Conservation (phyloP, 2,888 invertebrate genomes). For the Megamerina dolium region DNA sequence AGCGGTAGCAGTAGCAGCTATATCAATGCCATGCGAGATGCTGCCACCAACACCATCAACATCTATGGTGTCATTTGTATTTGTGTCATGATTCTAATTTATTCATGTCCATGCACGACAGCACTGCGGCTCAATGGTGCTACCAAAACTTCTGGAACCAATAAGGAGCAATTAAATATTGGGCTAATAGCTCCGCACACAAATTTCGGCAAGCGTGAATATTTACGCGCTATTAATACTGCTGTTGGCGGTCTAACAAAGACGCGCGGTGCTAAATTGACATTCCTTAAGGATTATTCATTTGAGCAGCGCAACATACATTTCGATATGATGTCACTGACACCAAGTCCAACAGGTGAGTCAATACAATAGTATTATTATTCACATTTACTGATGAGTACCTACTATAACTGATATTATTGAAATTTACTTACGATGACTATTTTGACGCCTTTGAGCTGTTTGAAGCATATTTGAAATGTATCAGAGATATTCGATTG, state of each 20-base stretch:
- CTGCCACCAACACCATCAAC: slow-evolving; percentile 1
- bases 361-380: too few relatives aligned
- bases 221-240: slow-evolving; percentile 59
- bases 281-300: slow-evolving; percentile 59
- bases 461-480: too few relatives aligned
- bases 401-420: too few relatives aligned
- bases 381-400: too few relatives aligned
- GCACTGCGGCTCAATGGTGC: slow-evolving; percentile 37
- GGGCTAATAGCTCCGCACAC: slow-evolving; percentile 50
- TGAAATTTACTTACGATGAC: neutral
- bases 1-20: slow-evolving; percentile 2
- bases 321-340: slow-evolving; percentile 62
- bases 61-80: too few relatives aligned
- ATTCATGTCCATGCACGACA: slow-evolving; percentile 22
- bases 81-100: slow-evolving; percentile 24
- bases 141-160: slow-evolving; percentile 33
- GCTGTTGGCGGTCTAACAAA: slow-evolving; percentile 58
- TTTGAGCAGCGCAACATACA: slow-evolving; percentile 60
- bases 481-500: neutral
- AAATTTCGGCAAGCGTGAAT: slow-evolving; percentile 57
- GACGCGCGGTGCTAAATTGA: slow-evolving; percentile 54
- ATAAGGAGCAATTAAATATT: slow-evolving; percentile 47
- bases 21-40: slow-evolving; percentile 1
- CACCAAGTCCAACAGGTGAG: slow-evolving; percentile 71
- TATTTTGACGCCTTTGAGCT: too few relatives aligned